Evolutionary conservation across 2,888 invertebrate species (phyloP), one percentile per base, ranked within the genome.

Genomic region (Stenurella melanura): DNA sequence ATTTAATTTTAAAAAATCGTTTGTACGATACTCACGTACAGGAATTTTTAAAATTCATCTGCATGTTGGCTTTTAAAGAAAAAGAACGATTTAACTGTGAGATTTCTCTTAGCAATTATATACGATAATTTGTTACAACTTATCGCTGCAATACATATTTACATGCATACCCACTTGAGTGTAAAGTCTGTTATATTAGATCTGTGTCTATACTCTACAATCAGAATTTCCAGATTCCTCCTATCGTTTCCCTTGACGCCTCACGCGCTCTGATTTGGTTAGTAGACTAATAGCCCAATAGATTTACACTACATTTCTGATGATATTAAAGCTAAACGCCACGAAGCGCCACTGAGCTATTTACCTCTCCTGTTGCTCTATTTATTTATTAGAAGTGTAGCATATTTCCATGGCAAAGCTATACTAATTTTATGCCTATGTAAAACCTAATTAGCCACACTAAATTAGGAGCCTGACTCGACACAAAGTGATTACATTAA

Each of bases 401-500:
- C 15, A 50, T n/a, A 50, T 50, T n/a, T 50, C 50, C 50, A 17
- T n/a, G 50, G 15, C 4, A n/a, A 50, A 50, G 50, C n/a, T 50
- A 50, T n/a, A 50, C 4, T n/a, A 50, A 50, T 50, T 50, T 50
- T 50, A 50, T 50, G 7, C n/a, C n/a, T n/a, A 15, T 6, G 50
- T n/a, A 17, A 50, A n/a, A 50, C 50, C 50, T 50, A 50, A 50
- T 50, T 50, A 50, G n/a, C 50, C 15, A 17, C 50, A n/a, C n/a
- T n/a, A n/a, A 50, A 50, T 50, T 50, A 50, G 50, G n/a, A 17
- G 12, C 50, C 50, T 50, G 50, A 15, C 50, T 50, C 50, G 15
- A 50, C 50, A 50, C 50, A 50, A 50, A 50, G 50, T 50, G 50
- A 50, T 50, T 50, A 17, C 50, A 50, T 50, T 50, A 50, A 50